phyloP scores from a whole-genome alignment of 53 echinoderm and acorn worm species.

The Antedon mediterranea region DNA sequence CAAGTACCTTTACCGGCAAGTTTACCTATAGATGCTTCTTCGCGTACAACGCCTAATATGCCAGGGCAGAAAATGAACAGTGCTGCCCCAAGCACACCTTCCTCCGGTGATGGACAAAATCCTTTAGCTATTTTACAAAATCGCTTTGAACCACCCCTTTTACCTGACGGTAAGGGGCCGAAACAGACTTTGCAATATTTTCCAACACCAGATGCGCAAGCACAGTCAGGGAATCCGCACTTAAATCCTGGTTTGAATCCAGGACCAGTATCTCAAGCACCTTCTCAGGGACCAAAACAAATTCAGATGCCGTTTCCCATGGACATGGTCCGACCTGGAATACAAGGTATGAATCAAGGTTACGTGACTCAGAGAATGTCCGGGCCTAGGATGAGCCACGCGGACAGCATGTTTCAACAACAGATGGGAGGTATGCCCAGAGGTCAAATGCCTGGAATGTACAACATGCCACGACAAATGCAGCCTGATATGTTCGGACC shows the following conservation, averaged over 20 bases:
- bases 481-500: conserved; percentile 51
- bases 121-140: conserved; percentile 75
- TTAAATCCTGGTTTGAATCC: conserved; percentile 53
- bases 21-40: not conserved
- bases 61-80: not conserved
- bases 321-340: conserved; percentile 77
- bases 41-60: not conserved
- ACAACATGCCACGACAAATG: conserved; percentile 18
- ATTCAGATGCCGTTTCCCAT: conserved; percentile 96
- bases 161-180: conserved; percentile 95
- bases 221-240: conserved; percentile 82
- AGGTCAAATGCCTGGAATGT: not conserved
- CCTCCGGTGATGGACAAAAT: conserved; percentile 12
- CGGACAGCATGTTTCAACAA: conserved; percentile 56
- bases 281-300: conserved; percentile 75
- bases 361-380: not conserved
- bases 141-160: conserved; percentile 77
- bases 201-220: conserved; percentile 57
- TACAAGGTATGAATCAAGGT: conserved; percentile 48
- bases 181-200: conserved; percentile 99
- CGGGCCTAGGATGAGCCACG: conserved; percentile 44
- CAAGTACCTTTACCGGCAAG: not conserved
- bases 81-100: not conserved
- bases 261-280: conserved; percentile 14
- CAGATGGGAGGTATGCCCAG: not conserved